Evolutionary conservation across 2,797 vertebrate genomes (phyloP).

Genomic region (Octomys mimax): DNA sequence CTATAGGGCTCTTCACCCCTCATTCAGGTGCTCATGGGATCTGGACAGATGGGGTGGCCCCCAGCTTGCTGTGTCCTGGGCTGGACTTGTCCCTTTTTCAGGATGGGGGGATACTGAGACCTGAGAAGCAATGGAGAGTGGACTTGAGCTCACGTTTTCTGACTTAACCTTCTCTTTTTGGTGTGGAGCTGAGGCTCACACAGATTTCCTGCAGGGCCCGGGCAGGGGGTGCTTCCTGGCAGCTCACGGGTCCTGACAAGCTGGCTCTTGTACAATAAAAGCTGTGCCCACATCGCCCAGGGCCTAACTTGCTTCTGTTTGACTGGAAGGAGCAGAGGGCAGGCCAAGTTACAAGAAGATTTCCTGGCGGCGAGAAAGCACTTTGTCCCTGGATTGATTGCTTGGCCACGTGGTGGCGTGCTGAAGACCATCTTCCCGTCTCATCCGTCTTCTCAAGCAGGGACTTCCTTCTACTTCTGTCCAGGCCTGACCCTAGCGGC

Average conservation of each 20-base stretch:
- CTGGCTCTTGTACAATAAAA: rapidly evolving
- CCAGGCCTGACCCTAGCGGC: not conserved
- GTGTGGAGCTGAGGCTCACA: not conserved
- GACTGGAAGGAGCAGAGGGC: not conserved
- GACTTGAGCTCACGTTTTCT: not conserved
- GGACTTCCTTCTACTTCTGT: not conserved
- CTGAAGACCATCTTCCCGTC: not conserved
- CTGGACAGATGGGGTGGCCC: not conserved
- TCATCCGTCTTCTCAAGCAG: rapidly evolving
- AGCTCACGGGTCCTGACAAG: not conserved
- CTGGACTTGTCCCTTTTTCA: not conserved
- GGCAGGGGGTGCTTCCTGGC: not conserved
- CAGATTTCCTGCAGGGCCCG: not conserved
- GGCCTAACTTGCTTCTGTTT: not conserved
- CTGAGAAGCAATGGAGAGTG: rapidly evolving
- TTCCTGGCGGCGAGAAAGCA: not conserved
- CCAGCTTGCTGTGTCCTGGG: too few relatives aligned
- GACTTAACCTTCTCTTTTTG: not conserved
- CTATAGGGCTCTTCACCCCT: not conserved
- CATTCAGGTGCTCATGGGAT: not conserved
- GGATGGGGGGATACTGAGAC: not conserved
- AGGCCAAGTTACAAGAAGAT: rapidly evolving
- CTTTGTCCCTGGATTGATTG: not conserved
- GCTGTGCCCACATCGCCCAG: rapidly evolving
- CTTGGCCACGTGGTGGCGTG: rapidly evolving